phyloP scores from a whole-genome alignment of 2,888 invertebrate genomes.

The Rhagophthalmus giganteus region DNA sequence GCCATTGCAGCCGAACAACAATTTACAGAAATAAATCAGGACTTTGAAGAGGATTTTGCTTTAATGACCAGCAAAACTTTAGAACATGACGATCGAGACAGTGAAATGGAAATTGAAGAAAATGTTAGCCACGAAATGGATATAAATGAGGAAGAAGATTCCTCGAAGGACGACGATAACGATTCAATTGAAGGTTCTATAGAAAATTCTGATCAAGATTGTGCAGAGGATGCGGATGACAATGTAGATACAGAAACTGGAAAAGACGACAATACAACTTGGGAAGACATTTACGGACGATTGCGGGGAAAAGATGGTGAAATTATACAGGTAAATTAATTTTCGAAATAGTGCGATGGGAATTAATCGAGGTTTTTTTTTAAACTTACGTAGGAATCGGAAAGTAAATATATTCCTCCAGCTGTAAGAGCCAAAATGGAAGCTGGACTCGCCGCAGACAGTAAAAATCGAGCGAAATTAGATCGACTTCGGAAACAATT shows the following conservation, averaged over 20 bases:
- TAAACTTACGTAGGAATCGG: background rate
- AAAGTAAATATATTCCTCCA: slow-evolving; percentile 79
- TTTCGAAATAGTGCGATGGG: background rate
- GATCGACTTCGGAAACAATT: slow-evolving; percentile 74
- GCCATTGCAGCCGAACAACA: slow-evolving; percentile 66
- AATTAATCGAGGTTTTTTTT: background rate
- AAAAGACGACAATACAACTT: slow-evolving; percentile 49
- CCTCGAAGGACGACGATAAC: slow-evolving; percentile 9
- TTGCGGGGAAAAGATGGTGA: slow-evolving; percentile 79
- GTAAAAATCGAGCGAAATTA: slow-evolving; percentile 62
- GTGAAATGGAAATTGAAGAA: background rate
- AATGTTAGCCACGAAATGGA: slow-evolving; percentile 38
- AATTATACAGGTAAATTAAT: slow-evolving; percentile 66
- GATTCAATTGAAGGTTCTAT: slow-evolving; percentile 26
- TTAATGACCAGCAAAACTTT: slow-evolving; percentile 58
- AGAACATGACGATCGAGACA: slow-evolving; percentile 30
- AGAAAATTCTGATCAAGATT: slow-evolving; percentile 24
- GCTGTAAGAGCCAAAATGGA: slow-evolving; percentile 66
- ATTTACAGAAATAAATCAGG: slow-evolving; percentile 60
- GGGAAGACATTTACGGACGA: slow-evolving; percentile 95
- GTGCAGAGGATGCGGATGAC: slow-evolving; percentile 18
- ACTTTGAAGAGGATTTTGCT: slow-evolving; percentile 67
- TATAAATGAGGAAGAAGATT: slow-evolving; percentile 26
- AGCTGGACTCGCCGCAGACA: slow-evolving; percentile 47
- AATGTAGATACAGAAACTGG: slow-evolving; percentile 19